Evolutionary conservation across 2,113 vertebrate genomes (phyloP).

Genomic region (Scolopax mira): DNA sequence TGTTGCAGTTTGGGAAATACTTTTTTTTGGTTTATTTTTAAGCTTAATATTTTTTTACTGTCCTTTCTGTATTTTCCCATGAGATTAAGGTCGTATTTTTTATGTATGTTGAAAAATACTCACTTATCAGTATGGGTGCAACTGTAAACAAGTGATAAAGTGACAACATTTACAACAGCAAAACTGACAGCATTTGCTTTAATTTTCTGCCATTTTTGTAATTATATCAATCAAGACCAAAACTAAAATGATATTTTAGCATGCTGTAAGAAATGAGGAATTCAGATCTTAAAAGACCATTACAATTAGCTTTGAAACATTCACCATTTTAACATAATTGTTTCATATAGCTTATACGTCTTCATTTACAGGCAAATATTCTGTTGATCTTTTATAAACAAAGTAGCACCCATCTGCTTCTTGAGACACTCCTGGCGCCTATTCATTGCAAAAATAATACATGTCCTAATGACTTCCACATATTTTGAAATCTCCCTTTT

Average conservation of each 20-base stretch:
- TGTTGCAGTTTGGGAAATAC: slow-evolving; percentile 40
- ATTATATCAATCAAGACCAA: slow-evolving; percentile 86
- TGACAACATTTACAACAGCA: slow-evolving; percentile 78
- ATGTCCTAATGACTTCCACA: slow-evolving; percentile 99
- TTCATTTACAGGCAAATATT: slow-evolving; percentile 92
- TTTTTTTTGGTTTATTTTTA: slow-evolving; percentile 20
- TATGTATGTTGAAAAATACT: slow-evolving; percentile 81
- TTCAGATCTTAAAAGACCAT: slow-evolving; percentile 90
- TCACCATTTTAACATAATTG: slow-evolving; percentile 96
- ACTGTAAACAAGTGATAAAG: slow-evolving; percentile 84
- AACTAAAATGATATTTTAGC: slow-evolving; percentile 85
- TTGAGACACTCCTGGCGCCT: slow-evolving; percentile 97
- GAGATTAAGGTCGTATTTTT: slow-evolving; percentile 74
- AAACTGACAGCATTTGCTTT: slow-evolving; percentile 82
- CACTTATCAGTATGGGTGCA: slow-evolving; percentile 78
- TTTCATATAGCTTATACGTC: slow-evolving; percentile 94
- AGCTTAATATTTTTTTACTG: slow-evolving; percentile 31
- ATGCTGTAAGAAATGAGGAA: slow-evolving; percentile 86
- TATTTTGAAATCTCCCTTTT: slow-evolving; percentile 99
- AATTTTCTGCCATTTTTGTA: slow-evolving; percentile 86
- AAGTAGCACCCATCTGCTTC: slow-evolving; percentile 99
- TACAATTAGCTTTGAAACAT: slow-evolving; percentile 96
- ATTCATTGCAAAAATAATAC: slow-evolving; percentile 99
- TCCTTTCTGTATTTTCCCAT: slow-evolving; percentile 68
- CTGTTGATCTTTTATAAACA: slow-evolving; percentile 91